Percentiles rank a stretch among this genome's conserved stretches.
These are phyloP conservation scores for Pyrrhia umbra DNA, from an alignment of 2,888 invertebrate species.

Conservation along the genomic window DNA sequence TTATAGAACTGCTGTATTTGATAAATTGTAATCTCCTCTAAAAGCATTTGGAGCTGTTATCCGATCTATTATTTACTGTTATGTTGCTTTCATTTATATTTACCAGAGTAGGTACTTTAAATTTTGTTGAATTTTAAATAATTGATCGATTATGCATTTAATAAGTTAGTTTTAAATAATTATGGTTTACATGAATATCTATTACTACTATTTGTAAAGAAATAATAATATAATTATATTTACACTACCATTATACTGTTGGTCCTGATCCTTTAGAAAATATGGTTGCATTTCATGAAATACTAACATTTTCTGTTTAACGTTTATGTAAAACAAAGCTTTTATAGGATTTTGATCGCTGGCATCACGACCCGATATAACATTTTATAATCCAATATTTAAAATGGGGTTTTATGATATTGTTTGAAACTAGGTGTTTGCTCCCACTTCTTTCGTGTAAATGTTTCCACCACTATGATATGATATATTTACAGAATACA, in stretches of 20 bases:
- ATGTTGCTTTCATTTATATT: not conserved
- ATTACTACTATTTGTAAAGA: too few relatives aligned
- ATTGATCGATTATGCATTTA: too few relatives aligned
- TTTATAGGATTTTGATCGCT: not conserved
- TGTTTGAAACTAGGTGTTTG: not conserved
- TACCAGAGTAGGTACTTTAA: too few relatives aligned
- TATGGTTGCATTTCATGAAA: not conserved
- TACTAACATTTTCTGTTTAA: not conserved
- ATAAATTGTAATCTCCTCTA: slow-evolving; percentile 25
- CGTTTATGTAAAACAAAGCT: slow-evolving; percentile 16
- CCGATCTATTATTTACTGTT: not conserved
- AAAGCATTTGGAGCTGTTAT: not conserved
- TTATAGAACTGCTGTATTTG: slow-evolving; percentile 41
- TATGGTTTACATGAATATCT: too few relatives aligned
- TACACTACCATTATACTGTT: not conserved
- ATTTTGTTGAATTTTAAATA: too few relatives aligned
- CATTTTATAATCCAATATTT: slow-evolving; percentile 18
- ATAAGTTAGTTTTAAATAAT: too few relatives aligned
- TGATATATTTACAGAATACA: too few relatives aligned
- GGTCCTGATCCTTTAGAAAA: not conserved
- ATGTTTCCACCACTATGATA: too few relatives aligned
- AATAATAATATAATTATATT: too few relatives aligned
- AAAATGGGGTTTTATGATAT: slow-evolving; percentile 9
- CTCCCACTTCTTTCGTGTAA: not conserved
- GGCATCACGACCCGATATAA: slow-evolving; percentile 15